phyloP scores from a whole-genome alignment of 2,888 invertebrate species.

The Micoletzkya japonica region DNA sequence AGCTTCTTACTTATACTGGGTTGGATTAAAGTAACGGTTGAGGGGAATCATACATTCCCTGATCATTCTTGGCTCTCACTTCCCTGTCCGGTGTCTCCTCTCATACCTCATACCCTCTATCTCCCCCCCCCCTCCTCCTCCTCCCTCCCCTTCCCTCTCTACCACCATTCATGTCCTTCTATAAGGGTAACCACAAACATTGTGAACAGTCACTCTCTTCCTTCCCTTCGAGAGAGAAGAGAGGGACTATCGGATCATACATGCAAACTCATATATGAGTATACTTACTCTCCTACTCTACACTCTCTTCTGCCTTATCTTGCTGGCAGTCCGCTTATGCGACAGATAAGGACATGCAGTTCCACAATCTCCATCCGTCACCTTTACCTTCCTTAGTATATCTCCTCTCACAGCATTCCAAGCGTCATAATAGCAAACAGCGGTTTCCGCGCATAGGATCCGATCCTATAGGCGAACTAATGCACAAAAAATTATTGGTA shows the following conservation, averaged over 20 bases:
- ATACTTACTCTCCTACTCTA: neutral
- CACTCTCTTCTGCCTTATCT: no score
- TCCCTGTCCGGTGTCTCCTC: neutral
- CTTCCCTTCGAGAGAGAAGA: neutral
- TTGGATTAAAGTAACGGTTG: neutral
- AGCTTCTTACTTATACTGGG: neutral
- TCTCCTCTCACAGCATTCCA: no score
- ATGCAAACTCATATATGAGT: neutral
- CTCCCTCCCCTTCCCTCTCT: neutral
- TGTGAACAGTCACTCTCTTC: neutral
- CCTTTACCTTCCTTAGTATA: no score
- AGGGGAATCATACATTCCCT: neutral
- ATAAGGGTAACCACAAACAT: neutral
- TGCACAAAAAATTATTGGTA: no score
- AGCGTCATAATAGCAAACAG: no score
- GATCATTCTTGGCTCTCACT: neutral
- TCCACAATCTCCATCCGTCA: no score
- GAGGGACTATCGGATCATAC: neutral
- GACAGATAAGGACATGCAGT: no score
- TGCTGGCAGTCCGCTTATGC: no score
- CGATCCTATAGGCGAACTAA: no score
- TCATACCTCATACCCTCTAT: neutral
- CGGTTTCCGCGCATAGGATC: no score
- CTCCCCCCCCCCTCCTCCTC: neutral
- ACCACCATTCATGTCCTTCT: neutral